Base-by-base conservation (phyloP, 1,140 invertebrate species). In the Maniola jurtina region DNA sequence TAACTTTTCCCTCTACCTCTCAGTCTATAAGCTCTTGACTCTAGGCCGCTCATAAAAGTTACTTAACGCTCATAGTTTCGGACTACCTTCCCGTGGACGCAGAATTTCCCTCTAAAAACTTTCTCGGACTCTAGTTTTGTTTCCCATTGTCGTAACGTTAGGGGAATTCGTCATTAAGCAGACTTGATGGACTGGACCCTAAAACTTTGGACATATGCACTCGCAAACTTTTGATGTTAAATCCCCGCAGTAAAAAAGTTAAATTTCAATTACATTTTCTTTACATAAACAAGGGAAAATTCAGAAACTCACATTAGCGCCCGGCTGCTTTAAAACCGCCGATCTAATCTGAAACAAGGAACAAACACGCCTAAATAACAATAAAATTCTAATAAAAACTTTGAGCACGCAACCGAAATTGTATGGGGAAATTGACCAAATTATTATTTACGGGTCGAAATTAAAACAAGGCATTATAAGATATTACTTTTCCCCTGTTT, bases 301-400 rank as follows among this genome's bases (percentile, higher is more conserved):
- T 83, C 70, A 70, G 76, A 86, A 88, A 89, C 81, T 90, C 85
- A 87, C 86, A 90, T 90, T 90, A 89, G 83, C 86, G 80, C 80
- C 73, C 72, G 79, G 80, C 86, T 86, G 77, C 80, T 89, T 88
- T 89, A 80, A 86, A 88, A 83, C 83, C 80, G 83, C 69, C 83
- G 81, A 84, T 89, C 82, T 90, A 90, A 90, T 90, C 88, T 88
- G 79, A 83, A 88, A 90, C 88, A 90, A 90, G 81, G 73, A 89
- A 90, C 88, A 89, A 90, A 90, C 88, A 90, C 83, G 84, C 79
- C 86, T 89, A 90, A 90, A 90, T 90, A 90, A 88, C 88, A 90
- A 90, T 90, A 87, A 90, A 89, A 90, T 88, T 87, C 73, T 83
- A 90, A 90, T 90, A 88, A 90, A 90, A 90, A 88, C 85, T 90